phyloP scores from a whole-genome alignment of 1,140 invertebrate genomes.

The Eueides isabella region DNA sequence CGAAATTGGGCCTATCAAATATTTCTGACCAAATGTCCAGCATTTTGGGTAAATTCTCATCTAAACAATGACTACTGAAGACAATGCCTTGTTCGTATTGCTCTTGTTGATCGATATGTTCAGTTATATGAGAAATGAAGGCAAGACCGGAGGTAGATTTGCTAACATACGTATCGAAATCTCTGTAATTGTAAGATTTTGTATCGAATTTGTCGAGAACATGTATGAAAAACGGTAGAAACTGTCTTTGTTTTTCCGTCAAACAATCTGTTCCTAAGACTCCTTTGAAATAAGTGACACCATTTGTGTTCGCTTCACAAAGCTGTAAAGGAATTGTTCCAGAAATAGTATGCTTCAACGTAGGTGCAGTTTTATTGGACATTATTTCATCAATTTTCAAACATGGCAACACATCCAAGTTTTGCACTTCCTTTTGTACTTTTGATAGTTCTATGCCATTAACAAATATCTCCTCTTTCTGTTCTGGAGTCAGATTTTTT shows the following conservation, averaged over 20 bases:
- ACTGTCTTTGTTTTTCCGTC: constrained; percentile 85
- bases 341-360: constrained; percentile 82
- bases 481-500: constrained; percentile 82
- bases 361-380: constrained; percentile 84
- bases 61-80: constrained; percentile 91
- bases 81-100: constrained; percentile 89
- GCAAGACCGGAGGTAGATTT: constrained; percentile 92
- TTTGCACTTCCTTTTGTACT: constrained; percentile 88
- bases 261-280: constrained; percentile 88
- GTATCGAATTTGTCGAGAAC: constrained; percentile 94
- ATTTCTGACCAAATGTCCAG: constrained; percentile 91
- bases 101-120: constrained; percentile 85
- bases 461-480: constrained; percentile 86
- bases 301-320: constrained; percentile 93
- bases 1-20: constrained; percentile 87
- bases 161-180: constrained; percentile 91
- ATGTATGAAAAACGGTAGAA: constrained; percentile 92
- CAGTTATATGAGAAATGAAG: constrained; percentile 87
- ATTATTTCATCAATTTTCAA: constrained; percentile 89
- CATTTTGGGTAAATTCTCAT: constrained; percentile 92
- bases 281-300: constrained; percentile 92
- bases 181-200: constrained; percentile 88
- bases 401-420: constrained; percentile 91
- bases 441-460: constrained; percentile 88
- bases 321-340: constrained; percentile 87